Conservation (phyloP, 2,113 vertebrate genomes). For the Tor tambroides region DNA sequence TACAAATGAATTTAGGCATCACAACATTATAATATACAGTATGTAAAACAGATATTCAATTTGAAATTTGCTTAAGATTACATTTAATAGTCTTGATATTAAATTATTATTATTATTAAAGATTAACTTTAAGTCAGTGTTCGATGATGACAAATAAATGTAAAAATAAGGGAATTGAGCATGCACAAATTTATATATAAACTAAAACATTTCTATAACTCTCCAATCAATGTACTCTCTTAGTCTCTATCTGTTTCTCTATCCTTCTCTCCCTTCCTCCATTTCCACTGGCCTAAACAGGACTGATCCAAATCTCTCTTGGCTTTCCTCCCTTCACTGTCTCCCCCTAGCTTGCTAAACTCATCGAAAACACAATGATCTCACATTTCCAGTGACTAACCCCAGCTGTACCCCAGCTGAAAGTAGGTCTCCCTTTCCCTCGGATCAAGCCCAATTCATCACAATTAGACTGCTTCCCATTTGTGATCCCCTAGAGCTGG, state of each 20-base stretch:
- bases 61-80: not conserved
- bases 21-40: not conserved
- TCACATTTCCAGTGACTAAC: conserved; percentile 61
- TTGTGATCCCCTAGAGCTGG: conserved; percentile 45
- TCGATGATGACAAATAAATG: not conserved
- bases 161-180: not conserved
- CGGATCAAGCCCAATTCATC: conserved; percentile 54
- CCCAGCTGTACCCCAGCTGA: conserved; percentile 60
- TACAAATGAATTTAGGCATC: not conserved
- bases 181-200: not conserved
- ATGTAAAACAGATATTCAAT: not conserved
- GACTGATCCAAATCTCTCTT: conserved; percentile 49
- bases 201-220: not conserved
- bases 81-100: not conserved
- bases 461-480: conserved; percentile 59
- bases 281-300: conserved; percentile 22
- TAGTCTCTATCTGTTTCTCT: not conserved
- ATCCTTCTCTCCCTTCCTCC: conserved; percentile 42
- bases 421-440: conserved; percentile 49
- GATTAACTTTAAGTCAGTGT: not conserved
- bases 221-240: not conserved
- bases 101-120: not conserved
- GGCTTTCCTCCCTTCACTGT: conserved; percentile 39
- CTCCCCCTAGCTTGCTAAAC: conserved; percentile 48
- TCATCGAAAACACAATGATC: conserved; percentile 53